A percentile compares a stretch with the other conserved stretches of the same genome.
These are phyloP conservation scores for Megaptera novaeangliae DNA, from an alignment of 2,113 vertebrate species.

Conservation along the genomic window DNA sequence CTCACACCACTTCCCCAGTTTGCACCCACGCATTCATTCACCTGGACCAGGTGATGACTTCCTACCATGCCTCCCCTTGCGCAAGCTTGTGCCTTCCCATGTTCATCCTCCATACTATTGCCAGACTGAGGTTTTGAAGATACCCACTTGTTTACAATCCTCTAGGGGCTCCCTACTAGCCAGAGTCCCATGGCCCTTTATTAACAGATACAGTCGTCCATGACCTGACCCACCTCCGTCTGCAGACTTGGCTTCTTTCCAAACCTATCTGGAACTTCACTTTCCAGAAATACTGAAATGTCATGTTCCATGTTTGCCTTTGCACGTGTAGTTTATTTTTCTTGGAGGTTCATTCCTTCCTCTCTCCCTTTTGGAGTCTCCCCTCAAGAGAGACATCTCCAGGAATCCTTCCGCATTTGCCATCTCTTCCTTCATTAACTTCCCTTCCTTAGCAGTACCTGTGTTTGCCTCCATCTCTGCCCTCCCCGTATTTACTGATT, in stretches of 20 bases:
- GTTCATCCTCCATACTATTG: background rate
- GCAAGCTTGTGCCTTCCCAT: background rate
- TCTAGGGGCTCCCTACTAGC: background rate
- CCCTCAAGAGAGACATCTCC: background rate
- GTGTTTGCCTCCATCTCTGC: background rate
- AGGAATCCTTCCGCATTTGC: background rate
- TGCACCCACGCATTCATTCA: background rate
- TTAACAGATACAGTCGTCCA: fast-evolving
- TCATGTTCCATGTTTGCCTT: background rate
- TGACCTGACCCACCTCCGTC: background rate
- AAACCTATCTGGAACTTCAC: background rate
- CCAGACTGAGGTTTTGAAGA: background rate
- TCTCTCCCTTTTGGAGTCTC: background rate
- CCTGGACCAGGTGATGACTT: background rate
- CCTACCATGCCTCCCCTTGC: background rate
- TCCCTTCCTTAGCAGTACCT: background rate
- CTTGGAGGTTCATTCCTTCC: background rate
- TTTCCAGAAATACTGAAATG: background rate
- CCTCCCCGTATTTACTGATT: background rate
- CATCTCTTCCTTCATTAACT: background rate
- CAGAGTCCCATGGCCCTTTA: background rate
- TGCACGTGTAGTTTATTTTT: background rate
- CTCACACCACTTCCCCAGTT: background rate
- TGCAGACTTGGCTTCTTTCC: background rate
- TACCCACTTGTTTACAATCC: background rate